Base-by-base conservation (phyloP, 2,888 invertebrate genomes). In the Leptopilina syphax region DNA sequence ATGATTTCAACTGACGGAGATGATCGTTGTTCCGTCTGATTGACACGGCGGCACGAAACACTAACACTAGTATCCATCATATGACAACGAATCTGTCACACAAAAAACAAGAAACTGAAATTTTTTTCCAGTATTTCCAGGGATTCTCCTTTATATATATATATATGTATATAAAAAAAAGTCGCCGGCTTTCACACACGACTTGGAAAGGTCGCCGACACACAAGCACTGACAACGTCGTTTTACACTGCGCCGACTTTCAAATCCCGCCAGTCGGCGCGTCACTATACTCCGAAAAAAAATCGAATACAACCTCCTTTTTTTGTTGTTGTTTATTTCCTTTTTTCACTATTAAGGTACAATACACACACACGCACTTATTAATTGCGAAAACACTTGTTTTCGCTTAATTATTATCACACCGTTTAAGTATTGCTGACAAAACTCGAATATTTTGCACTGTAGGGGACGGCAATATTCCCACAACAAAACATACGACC, bases 401-500 rank as follows among this genome's bases (percentile, higher is more conserved):
- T 79, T 76, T 81, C 63, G 76, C 76, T 34, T 34, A 34, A 67
- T 77, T 18, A n/a, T 27, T 67, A 76, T 67, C 67, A 50, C 50
- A 50, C 50, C 68, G 50, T 50, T 34, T 50, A 9, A 34, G 65
- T 50, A 77, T 34, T 24, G 57, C 47, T 68, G 63, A 24, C 60
- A 54, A 41, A 60, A 68, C 47, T 77, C 79, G 79, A 78, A 67
- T 76, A 10, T 27, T 60, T 77, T 79, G 80, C 82, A 81, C 79
- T 50, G 78, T 12, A 80, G 80, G 78, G 78, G 81, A 79, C 82
- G 83, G 81, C 81, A 79, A 83, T 78, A 80, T 81, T 81, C 80
- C 78, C 84, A 78, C 81, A 81, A 77, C 82, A 84, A 85, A 85
- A 84, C 84, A 86, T 85, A 86, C 86, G 84, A 85, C 89, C 91